Evolutionary conservation across 2,888 invertebrate species (phyloP).

Genomic region (Girardia tigrina): DNA sequence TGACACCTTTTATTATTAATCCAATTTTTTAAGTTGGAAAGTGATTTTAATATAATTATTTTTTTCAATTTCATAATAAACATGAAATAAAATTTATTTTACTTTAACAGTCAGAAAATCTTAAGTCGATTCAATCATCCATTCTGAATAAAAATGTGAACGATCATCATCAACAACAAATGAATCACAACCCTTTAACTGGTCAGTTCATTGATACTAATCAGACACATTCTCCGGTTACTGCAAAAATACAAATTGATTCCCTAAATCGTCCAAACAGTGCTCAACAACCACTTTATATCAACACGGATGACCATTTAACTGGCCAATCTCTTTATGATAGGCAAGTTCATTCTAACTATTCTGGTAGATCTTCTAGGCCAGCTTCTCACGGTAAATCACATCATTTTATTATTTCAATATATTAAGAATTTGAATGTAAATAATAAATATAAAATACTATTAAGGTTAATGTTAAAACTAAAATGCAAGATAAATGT

Average conservation of each 20-base stretch:
- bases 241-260: not conserved
- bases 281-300: slow-evolving; percentile 23
- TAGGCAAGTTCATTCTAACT: slow-evolving; percentile 9
- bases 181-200: not conserved
- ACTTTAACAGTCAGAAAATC: not conserved
- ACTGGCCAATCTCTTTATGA: not conserved
- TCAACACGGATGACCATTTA: not conserved
- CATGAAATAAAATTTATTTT: too few relatives aligned
- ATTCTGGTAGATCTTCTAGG: not conserved
- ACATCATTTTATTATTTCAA: not conserved
- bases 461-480: too few relatives aligned
- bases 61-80: too few relatives aligned
- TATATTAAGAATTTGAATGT: too few relatives aligned
- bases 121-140: not conserved
- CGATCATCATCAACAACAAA: not conserved
- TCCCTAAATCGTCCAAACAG: not conserved
- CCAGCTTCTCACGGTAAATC: not conserved
- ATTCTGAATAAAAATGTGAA: not conserved
- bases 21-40: too few relatives aligned
- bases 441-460: too few relatives aligned
- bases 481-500: too few relatives aligned
- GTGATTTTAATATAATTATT: too few relatives aligned
- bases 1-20: too few relatives aligned
- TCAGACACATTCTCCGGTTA: not conserved
- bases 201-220: not conserved